Evolutionary conservation across 1,140 invertebrate species (phyloP).

Genomic region (Lepidurus packardi): DNA sequence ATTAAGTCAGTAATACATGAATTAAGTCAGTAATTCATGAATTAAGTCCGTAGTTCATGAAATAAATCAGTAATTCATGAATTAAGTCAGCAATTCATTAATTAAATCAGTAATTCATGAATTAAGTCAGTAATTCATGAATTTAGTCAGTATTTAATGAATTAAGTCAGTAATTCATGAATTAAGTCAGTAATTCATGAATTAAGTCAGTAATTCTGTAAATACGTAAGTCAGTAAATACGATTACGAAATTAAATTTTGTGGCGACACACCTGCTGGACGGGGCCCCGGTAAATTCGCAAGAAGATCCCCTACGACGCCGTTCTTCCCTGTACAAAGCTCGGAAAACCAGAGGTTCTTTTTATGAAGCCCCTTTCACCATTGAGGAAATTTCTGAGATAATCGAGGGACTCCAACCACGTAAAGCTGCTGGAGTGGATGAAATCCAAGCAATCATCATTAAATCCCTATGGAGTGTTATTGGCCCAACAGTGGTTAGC

Average conservation of each 20-base stretch:
- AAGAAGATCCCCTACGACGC: neutral
- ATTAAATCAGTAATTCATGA: too few species aligned
- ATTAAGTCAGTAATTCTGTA: too few species aligned
- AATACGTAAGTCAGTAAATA: too few species aligned
- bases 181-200: too few species aligned
- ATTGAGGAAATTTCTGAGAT: conserved; percentile 9
- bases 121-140: too few species aligned
- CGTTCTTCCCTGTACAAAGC: neutral
- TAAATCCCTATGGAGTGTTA: neutral
- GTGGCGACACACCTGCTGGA: neutral
- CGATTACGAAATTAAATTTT: conserved; percentile 17
- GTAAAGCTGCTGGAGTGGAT: conserved; percentile 25
- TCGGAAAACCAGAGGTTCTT: neutral
- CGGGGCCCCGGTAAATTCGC: neutral
- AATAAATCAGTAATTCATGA: too few species aligned
- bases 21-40: too few species aligned
- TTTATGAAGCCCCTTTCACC: neutral
- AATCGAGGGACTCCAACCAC: neutral
- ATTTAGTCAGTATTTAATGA: too few species aligned
- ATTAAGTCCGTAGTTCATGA: too few species aligned
- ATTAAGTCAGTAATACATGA: too few species aligned
- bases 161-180: neutral
- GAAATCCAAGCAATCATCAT: neutral
- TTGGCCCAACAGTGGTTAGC: neutral
- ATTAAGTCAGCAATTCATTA: too few species aligned